These are phyloP conservation scores for Trididemnum clinides DNA, from an alignment of 23 tunicate genomes.

Conservation along the genomic window DNA sequence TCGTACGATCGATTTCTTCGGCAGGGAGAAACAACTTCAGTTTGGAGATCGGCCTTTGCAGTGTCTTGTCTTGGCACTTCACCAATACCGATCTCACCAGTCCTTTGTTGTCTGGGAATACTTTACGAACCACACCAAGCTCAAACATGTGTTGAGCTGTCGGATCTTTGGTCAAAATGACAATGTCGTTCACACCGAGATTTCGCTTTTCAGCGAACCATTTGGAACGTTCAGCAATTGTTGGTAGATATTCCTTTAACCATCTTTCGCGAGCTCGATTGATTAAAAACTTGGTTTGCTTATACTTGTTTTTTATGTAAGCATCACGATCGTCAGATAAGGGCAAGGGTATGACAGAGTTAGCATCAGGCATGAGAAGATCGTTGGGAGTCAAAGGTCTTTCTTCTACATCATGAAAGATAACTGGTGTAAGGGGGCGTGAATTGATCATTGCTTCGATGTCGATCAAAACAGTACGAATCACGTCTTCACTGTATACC, in stretches of 20 bases:
- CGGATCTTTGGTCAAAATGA: background rate
- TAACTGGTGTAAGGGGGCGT: background rate
- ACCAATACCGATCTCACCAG: background rate
- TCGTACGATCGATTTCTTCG: too few relatives aligned
- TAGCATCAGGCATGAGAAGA: background rate
- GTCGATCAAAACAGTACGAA: background rate
- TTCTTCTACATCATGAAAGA: background rate
- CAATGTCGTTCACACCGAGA: background rate
- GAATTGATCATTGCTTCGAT: background rate
- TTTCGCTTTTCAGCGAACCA: background rate
- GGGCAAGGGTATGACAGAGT: background rate
- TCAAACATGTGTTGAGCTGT: background rate
- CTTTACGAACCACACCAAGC: too few relatives aligned
- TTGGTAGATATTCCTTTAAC: background rate
- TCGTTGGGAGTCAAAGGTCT: background rate
- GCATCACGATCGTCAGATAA: background rate
- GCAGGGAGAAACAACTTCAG: background rate
- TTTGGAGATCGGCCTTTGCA: background rate
- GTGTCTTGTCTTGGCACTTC: too few relatives aligned
- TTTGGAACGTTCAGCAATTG: background rate
- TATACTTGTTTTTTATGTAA: background rate
- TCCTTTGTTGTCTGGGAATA: background rate
- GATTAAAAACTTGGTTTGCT: too few relatives aligned
- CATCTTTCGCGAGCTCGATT: too few relatives aligned
- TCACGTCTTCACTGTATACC: background rate